Evolutionary conservation across 2,888 invertebrate species (phyloP).

Genomic region (Rhamphomyia laevipes): DNA sequence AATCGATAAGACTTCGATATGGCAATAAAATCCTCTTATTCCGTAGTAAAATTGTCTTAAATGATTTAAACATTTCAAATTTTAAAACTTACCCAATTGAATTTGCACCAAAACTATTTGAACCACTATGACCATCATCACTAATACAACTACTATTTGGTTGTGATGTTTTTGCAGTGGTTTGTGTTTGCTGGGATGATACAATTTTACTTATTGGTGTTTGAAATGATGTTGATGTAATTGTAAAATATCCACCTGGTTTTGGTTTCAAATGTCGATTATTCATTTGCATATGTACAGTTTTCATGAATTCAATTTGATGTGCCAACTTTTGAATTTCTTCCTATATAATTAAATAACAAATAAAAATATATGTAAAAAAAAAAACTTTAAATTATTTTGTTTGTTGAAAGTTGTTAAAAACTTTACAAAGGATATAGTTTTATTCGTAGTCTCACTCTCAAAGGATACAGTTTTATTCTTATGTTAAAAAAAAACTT

Average conservation of each 20-base stretch:
- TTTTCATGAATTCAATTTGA: constrained; percentile 88
- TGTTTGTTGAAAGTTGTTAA: no score
- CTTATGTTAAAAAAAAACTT: neutral
- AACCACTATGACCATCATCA: constrained; percentile 25
- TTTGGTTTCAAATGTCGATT: constrained; percentile 79
- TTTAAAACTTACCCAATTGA: constrained; percentile 25
- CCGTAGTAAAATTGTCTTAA: no score
- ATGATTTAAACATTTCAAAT: no score
- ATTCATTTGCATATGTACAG: constrained; percentile 87
- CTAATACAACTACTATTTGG: constrained; percentile 19
- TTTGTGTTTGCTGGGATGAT: constrained; percentile 34
- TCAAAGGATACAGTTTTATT: no score
- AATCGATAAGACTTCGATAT: neutral
- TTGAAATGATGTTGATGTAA: constrained; percentile 42
- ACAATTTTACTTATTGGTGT: constrained; percentile 27
- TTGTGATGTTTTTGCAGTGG: constrained; percentile 17
- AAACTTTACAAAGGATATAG: no score
- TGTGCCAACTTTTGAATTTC: constrained; percentile 84
- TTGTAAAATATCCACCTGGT: constrained; percentile 68
- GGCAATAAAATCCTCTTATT: no score
- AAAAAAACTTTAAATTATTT: neutral
- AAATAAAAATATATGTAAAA: constrained; percentile 3
- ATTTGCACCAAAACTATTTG: constrained; percentile 22
- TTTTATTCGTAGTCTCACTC: neutral
- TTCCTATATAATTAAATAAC: constrained; percentile 45